Evolutionary conservation across 2,797 vertebrate species (phyloP), one percentile per base, ranked within the genome.

Genomic region (Pogonophryne albipinna): DNA sequence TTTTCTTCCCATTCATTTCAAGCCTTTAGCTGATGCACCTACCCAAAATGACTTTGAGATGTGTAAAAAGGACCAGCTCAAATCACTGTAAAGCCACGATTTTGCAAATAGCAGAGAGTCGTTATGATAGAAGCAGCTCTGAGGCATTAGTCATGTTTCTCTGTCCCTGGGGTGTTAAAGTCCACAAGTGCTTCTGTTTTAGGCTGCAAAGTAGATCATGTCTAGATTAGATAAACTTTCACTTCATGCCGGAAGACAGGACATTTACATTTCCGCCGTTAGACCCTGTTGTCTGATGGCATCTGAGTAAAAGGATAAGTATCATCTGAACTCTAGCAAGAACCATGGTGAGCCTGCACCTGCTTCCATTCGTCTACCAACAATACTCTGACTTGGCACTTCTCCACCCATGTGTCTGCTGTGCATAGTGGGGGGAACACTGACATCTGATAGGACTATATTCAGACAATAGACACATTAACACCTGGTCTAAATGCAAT

Each of bases 391-490:
- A 64, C 52, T 63, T 68, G 57, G 47, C 71, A 51, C 16, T 31
- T 55, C 19, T 38, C 61, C 58, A 60, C 1, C 1, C 10, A n/a
- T 69, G 34, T 55, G 19, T 71, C 38, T 45, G 49, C 55, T 59
- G 61, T 60, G 20, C 44, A 71, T 59, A 7, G 17, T 46, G 16
- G 41, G 16, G 13, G 4, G 17, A 44, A 42, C 66, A 19, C 15
- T 42, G 74, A 63, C 56, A 73, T 70, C 57, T 52, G 75, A 81
- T 27, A 46, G 7, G 14, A 72, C n/a, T 42, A 16, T 27, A 17
- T 23, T 51, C 38, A 53, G n/a, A 77, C 62, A 68, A 55, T 13
- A 6, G 58, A 53, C 61, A 51, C 16, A 45, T 4, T 17, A 61
- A 66, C 53, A 50, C 17, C 20, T 16, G 16, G 4, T 58, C 34